Evolutionary conservation across 2,113 vertebrate species (phyloP), one percentile per base, ranked within the genome.

Genomic region (Malurus melanocephalus): DNA sequence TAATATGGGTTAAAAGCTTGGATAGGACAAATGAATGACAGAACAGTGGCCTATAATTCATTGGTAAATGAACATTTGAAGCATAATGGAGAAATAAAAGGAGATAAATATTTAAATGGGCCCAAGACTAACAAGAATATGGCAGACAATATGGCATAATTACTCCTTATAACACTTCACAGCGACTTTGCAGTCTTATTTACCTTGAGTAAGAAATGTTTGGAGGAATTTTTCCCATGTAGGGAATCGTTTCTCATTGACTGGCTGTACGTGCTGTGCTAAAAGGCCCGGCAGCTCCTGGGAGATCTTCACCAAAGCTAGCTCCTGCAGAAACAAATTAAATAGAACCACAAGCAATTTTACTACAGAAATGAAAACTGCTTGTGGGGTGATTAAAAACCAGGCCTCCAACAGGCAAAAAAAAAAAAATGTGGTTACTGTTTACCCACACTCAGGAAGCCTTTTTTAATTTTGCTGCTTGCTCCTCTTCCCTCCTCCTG

Each of bases 151-250:
- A 89, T 92, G 89, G 94, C 85, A 91, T 85, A 92, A 95, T 93
- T 94, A 80, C 93, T 81, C 85, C 93, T 95, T 53, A 23, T 91
- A 93, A 86, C 82, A 95, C 92, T 96, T 95, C 65, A 28, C 78
- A 94, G 96, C 77, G 90, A 96, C 94, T 95, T 96, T 95, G 81
- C 94, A 97, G 97, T 96, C 97, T 97, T 98, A 97, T 97, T 98
- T 97, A 99, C 98, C 99, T 98, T 98, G 98, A 97, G 96, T 97
- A 95, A 99, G 98, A 97, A 99, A 98, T 82, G 97, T 97, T 95
- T 98, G 97, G 90, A 99, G 97, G 97, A 99, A 99, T 97, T 96
- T 97, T 95, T 96, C 96, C 99, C 98, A 99, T 94, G 97, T 98
- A 93, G 98, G 97, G 97, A 98, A 99, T 96, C 94, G 96, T 95